phyloP scores from a whole-genome alignment of 1,140 invertebrate genomes.

The Drosophila triauraria region DNA sequence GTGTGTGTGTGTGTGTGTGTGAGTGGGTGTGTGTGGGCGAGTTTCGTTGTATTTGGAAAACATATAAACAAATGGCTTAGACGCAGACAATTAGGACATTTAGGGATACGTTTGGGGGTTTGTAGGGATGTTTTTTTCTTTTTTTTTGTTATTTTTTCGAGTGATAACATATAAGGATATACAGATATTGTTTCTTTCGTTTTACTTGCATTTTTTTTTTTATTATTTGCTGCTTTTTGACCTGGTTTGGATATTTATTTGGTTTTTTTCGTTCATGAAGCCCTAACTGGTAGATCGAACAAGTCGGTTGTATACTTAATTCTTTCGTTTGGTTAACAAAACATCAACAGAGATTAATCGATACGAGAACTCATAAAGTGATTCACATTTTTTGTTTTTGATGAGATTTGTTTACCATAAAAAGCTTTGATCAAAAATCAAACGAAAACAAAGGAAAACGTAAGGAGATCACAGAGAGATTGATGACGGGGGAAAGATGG shows the following conservation, averaged over 20 bases:
- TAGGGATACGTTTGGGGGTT: constrained; percentile 76
- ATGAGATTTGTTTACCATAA: constrained; percentile 71
- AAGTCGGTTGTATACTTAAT: constrained; percentile 45
- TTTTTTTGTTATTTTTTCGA: constrained; percentile 49
- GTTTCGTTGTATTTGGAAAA: constrained; percentile 80
- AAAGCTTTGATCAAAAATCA: constrained; percentile 73
- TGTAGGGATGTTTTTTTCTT: constrained; percentile 45
- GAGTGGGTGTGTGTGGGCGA: constrained; percentile 47
- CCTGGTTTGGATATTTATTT: constrained; percentile 40
- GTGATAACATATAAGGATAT: constrained; percentile 79
- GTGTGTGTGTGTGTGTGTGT: constrained; percentile 26
- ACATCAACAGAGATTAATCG: constrained; percentile 43
- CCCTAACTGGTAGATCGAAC: constrained; percentile 41
- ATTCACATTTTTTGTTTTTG: constrained; percentile 30
- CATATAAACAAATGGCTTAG: constrained; percentile 86
- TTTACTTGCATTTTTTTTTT: constrained; percentile 58
- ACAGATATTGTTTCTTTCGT: constrained; percentile 64
- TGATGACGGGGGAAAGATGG: constrained; percentile 33
- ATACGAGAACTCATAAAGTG: constrained; percentile 40
- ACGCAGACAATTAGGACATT: constrained; percentile 87
- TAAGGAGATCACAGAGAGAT: constrained; percentile 26
- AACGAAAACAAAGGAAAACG: constrained; percentile 44
- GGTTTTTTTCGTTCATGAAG: constrained; percentile 15
- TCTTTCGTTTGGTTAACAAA: constrained; percentile 38
- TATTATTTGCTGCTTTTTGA: constrained; percentile 39